phyloP scores from a whole-genome alignment of 2,888 invertebrate species.

The Andrena dorsata region DNA sequence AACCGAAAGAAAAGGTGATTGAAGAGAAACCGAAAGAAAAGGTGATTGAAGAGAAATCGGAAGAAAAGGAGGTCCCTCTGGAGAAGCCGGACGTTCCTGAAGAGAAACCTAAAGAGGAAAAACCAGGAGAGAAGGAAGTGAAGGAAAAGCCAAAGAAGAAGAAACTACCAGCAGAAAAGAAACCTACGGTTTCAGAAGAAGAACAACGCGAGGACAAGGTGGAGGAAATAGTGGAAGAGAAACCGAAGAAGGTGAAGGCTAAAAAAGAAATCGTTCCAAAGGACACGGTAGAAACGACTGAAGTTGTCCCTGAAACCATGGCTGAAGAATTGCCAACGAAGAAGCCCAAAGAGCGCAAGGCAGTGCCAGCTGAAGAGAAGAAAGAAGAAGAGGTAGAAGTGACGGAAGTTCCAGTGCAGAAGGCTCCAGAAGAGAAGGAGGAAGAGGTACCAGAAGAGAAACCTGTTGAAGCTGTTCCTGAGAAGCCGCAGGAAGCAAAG shows the following conservation, averaged over 20 bases:
- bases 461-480: slow-evolving; percentile 64
- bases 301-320: slow-evolving; percentile 64
- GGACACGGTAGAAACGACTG: slow-evolving; percentile 66
- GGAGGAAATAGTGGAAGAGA: slow-evolving; percentile 66
- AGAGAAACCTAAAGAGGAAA: slow-evolving; percentile 69
- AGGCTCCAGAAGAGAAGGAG: slow-evolving; percentile 66
- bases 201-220: slow-evolving; percentile 64
- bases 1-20: slow-evolving; percentile 17
- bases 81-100: slow-evolving; percentile 32
- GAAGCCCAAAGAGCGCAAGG: slow-evolving; percentile 60
- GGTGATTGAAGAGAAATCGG: too few relatives aligned
- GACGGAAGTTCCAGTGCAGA: slow-evolving; percentile 64
- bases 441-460: slow-evolving; percentile 62
- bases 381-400: slow-evolving; percentile 77
- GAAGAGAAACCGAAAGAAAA: too few relatives aligned
- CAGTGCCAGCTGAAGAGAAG: slow-evolving; percentile 60
- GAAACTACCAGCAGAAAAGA: slow-evolving; percentile 69
- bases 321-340: slow-evolving; percentile 55
- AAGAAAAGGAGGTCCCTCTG: slow-evolving; percentile 10
- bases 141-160: slow-evolving; percentile 68
- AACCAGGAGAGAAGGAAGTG: slow-evolving; percentile 56
- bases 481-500: slow-evolving; percentile 69
- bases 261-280: slow-evolving; percentile 62
- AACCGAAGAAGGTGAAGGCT: slow-evolving; percentile 58
- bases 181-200: slow-evolving; percentile 71